These are phyloP conservation scores for Marcusenius ussheri DNA, from an alignment of 2,113 vertebrate genomes.

Conservation along the genomic window DNA sequence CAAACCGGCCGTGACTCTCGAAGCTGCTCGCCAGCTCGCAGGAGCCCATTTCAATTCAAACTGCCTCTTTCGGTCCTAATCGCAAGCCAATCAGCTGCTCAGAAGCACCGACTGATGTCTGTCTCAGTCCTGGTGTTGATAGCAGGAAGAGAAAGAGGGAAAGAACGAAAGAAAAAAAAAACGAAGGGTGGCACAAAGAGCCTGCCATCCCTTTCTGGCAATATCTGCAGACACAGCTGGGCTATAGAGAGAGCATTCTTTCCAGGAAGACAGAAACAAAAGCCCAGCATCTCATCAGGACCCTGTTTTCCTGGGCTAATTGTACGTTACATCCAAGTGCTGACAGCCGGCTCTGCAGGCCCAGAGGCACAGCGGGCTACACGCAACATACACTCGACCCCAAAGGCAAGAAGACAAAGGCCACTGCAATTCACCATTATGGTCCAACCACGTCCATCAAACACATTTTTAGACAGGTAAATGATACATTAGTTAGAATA, in stretches of 20 bases:
- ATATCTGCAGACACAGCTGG: not conserved
- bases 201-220: not conserved
- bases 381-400: not conserved
- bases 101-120: not conserved
- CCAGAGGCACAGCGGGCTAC: not conserved
- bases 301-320: not conserved
- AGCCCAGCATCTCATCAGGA: not conserved
- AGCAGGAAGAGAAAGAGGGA: not conserved
- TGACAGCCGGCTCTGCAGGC: not conserved
- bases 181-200: not conserved
- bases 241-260: not conserved
- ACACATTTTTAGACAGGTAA: not conserved
- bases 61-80: no score
- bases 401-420: not conserved
- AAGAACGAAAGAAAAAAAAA: not conserved
- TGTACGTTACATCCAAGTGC: not conserved
- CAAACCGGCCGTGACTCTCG: not conserved
- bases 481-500: not conserved
- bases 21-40: not conserved
- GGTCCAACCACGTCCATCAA: not conserved
- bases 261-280: not conserved
- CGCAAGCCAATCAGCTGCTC: not conserved
- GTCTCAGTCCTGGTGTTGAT: not conserved
- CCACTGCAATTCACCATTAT: not conserved
- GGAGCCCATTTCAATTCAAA: not conserved